These are phyloP conservation scores for Apis florea DNA, from an alignment of 1,140 invertebrate species.

Conservation along the genomic window DNA sequence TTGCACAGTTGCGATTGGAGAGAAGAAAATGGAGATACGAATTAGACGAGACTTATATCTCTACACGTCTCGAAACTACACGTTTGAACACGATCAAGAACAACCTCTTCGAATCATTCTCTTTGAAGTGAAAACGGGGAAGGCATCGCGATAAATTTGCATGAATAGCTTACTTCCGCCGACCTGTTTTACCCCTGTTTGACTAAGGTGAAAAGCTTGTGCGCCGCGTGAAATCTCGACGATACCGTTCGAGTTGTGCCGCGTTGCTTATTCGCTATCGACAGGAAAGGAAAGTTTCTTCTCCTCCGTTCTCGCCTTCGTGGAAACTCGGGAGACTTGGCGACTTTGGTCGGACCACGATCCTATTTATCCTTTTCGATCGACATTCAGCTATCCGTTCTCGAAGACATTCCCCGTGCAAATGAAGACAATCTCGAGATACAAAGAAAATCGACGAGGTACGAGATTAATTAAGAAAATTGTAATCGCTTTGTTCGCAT, in stretches of 20 bases:
- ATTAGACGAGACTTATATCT: too few species aligned
- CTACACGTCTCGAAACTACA: neutral
- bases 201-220: conserved; percentile 26
- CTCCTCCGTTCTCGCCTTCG: conserved; percentile 1
- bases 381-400: neutral
- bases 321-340: neutral
- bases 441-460: too few species aligned
- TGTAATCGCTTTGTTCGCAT: neutral
- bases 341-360: neutral
- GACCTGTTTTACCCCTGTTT: conserved; percentile 35
- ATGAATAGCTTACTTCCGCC: conserved; percentile 69
- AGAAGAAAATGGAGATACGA: too few species aligned
- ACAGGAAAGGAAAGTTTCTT: neutral
- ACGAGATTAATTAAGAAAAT: neutral
- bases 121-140: conserved; percentile 48
- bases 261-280: conserved; percentile 31
- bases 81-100: conserved; percentile 43
- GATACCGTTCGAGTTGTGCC: neutral
- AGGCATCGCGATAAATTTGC: conserved; percentile 62
- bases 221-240: conserved; percentile 27
- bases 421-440: neutral
- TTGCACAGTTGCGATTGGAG: too few species aligned
- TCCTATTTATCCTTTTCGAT: neutral
- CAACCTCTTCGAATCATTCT: conserved; percentile 40
- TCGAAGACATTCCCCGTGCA: too few species aligned